Evolutionary conservation across 2,888 invertebrate genomes (phyloP).

Genomic region (Argyra leucocephala): DNA sequence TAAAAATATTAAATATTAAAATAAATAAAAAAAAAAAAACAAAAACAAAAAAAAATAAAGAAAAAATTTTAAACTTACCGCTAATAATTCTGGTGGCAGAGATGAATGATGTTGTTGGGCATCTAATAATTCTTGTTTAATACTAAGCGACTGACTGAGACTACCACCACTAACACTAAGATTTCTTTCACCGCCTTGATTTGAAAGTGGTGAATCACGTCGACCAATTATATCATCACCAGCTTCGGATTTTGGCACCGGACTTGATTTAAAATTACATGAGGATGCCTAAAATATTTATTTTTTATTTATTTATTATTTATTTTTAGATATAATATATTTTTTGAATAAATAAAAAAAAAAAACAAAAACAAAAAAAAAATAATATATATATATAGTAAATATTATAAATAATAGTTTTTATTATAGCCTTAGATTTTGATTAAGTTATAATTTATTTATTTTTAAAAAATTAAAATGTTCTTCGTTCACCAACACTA

Average conservation of each 20-base stretch:
- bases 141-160: constrained; percentile 43
- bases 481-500: no score
- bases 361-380: no score
- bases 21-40: no score
- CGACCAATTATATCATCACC: constrained; percentile 37
- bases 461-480: no score
- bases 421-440: no score
- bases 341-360: no score
- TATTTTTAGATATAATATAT: no score
- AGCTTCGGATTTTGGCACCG: constrained; percentile 52
- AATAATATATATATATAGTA: no score
- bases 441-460: no score
- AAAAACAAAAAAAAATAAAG: neutral
- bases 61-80: constrained; percentile 35
- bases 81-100: constrained; percentile 42
- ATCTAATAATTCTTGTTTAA: constrained; percentile 44
- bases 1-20: constrained; percentile 1
- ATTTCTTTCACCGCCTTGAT: constrained; percentile 33
- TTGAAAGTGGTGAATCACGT: constrained; percentile 42
- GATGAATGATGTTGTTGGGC: constrained; percentile 41
- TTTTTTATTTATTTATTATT: no score
- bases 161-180: constrained; percentile 31
- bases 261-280: constrained; percentile 57
- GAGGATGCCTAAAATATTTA: constrained; percentile 47
- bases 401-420: no score